Percentiles rank a stretch among this genome's conserved stretches.
Conservation (phyloP, 2,797 vertebrate genomes). For the Hydrolagus colliei region DNA sequence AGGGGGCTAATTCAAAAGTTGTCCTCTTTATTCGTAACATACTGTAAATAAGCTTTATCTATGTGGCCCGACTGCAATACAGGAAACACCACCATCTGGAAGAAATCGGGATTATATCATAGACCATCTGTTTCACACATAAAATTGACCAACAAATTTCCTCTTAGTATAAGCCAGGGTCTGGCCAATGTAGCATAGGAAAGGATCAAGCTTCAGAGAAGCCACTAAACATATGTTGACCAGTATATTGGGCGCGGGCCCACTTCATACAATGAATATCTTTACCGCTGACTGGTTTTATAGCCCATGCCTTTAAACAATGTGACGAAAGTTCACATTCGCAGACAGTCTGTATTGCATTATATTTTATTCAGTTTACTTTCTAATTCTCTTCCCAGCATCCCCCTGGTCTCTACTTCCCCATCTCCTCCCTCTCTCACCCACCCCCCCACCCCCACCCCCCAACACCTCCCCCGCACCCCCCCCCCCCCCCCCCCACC, state of each 20-base stretch:
- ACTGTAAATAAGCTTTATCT: slow-evolving; percentile 3
- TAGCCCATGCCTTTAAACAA: not conserved
- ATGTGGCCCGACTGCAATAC: not conserved
- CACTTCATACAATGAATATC: not conserved
- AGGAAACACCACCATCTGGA: slow-evolving; percentile 41
- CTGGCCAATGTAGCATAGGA: not conserved
- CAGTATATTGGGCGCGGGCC: not conserved
- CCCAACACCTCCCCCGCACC: too few relatives aligned
- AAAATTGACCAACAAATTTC: slow-evolving; percentile 3
- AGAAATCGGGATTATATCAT: slow-evolving; percentile 49
- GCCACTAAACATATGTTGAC: not conserved
- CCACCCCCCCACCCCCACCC: too few relatives aligned
- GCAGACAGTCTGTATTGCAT: not conserved
- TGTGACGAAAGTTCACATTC: not conserved
- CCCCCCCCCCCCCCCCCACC: too few relatives aligned
- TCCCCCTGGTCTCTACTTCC: too few relatives aligned
- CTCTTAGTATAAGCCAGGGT: not conserved
- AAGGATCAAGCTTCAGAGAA: not conserved
- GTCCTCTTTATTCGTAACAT: not conserved
- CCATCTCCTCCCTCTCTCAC: too few relatives aligned
- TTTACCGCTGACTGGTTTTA: not conserved
- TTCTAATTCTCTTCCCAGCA: too few relatives aligned
- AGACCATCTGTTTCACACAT: slow-evolving; percentile 54
- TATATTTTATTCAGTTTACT: too few relatives aligned
- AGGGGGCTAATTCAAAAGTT: not conserved